phyloP scores from a whole-genome alignment of 1,140 invertebrate genomes.

The Drosophila guanche region DNA sequence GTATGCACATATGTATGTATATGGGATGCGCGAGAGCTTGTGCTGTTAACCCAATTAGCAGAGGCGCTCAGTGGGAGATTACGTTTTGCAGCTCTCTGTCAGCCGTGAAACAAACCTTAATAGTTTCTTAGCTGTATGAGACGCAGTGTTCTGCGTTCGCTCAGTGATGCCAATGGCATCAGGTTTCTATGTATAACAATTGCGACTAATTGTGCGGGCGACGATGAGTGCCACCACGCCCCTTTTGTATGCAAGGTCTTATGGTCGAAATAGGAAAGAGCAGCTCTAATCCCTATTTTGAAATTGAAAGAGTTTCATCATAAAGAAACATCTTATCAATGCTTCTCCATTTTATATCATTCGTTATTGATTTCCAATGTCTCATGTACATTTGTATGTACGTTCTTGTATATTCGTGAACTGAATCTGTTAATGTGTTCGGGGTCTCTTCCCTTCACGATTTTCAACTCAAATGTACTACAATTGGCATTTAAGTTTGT shows the following conservation, averaged over 20 bases:
- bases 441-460: background rate
- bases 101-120: constrained; percentile 27
- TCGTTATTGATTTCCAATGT: too few species aligned
- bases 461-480: constrained; percentile 11
- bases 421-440: too few species aligned
- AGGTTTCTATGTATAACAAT: constrained; percentile 28
- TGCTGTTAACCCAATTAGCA: constrained; percentile 78
- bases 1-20: constrained; percentile 4
- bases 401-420: too few species aligned
- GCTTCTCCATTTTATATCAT: too few species aligned
- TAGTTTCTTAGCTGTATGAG: constrained; percentile 53
- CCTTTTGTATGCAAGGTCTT: too few species aligned
- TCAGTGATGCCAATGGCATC: constrained; percentile 62
- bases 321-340: too few species aligned
- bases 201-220: constrained; percentile 36
- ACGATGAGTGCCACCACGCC: too few species aligned
- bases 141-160: constrained; percentile 66
- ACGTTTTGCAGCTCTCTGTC: constrained; percentile 45
- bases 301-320: too few species aligned
- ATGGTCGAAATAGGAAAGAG: too few species aligned
- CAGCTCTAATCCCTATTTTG: too few species aligned
- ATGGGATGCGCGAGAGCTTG: constrained; percentile 16
- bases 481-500: constrained; percentile 13
- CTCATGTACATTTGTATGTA: too few species aligned
- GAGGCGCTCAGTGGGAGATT: constrained; percentile 58